These are phyloP conservation scores for Polypterus bichir DNA, from an alignment of 2,113 vertebrate species.

Conservation along the genomic window DNA sequence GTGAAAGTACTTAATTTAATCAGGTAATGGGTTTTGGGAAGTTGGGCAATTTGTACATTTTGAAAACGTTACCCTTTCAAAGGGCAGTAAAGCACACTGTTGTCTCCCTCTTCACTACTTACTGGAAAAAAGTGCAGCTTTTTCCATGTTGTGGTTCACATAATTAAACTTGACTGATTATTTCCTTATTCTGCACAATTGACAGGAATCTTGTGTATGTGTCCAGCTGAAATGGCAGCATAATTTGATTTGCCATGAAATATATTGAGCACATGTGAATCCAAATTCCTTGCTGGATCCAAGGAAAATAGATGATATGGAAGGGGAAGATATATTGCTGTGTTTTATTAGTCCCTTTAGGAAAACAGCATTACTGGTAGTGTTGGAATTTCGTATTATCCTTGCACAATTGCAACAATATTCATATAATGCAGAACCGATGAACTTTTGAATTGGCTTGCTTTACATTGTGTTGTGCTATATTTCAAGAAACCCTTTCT, in stretches of 20 bases:
- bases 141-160: background rate
- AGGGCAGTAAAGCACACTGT: background rate
- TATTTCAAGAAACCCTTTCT: too few relatives aligned
- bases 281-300: too few relatives aligned
- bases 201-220: background rate
- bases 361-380: too few relatives aligned
- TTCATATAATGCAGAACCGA: too few relatives aligned
- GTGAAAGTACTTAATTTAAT: constrained; percentile 20
- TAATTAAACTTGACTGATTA: background rate
- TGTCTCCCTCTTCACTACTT: background rate
- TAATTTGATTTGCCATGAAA: constrained; percentile 1
- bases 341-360: too few relatives aligned
- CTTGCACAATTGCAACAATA: too few relatives aligned
- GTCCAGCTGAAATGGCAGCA: background rate
- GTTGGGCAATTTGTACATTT: constrained; percentile 14
- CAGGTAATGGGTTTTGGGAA: constrained; percentile 20
- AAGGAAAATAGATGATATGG: too few relatives aligned
- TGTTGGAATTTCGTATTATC: too few relatives aligned
- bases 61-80: background rate
- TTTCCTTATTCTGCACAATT: background rate
- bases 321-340: too few relatives aligned
- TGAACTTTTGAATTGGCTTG: too few relatives aligned
- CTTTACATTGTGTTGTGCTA: too few relatives aligned
- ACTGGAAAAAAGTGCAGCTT: background rate
- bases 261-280: too few relatives aligned